Base-by-base conservation (phyloP, 1,140 invertebrate genomes). In the Hyposmocoma kahamanoa region DNA sequence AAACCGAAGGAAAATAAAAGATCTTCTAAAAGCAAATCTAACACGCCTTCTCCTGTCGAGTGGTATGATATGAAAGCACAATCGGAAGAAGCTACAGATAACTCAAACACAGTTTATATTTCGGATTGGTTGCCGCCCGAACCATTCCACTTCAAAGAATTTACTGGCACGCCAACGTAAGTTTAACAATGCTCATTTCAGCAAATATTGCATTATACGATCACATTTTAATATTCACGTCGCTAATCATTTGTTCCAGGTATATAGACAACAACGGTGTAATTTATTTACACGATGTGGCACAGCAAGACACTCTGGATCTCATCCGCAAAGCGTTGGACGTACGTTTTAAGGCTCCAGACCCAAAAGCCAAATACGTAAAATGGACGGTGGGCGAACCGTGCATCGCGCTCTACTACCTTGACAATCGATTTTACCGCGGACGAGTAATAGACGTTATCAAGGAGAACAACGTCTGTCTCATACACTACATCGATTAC, bases 351-450 rank as follows among this genome's bases (percentile, higher is more conserved):
- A 59, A 77, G 36, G 68, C 84, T 11, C 66, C 69, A 4, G 56
- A 76, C 20, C 71, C 84, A 0, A 87, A 88, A 53, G 71, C 85
- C 21, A 71, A 75, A 45, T 84, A 87, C 54, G 55, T 70, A 9
- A 70, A 72, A 47, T 91, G 89, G 90, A 53, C 62, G 36, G 59
- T 71, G 1, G 91, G 89, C 1, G 89, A 93, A 47, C 77, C 90
- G 0, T 93, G 92, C 54, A 76, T 92, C 11, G 91, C 88, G 0
- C 78, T 85, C 39, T 94, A 88, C 71, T 87, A 88, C 56, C 11
- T 85, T 3, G 89, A 94, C 62, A 78, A 88, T 2, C 76, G 79
- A 9, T 92, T 91, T 83, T 92, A 92, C 61, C 85, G 92, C 47
- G 90, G 89, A 17, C 60, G 76, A 43, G 84, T 92, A 6, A 22